Conservation (phyloP, 2,113 vertebrate species). For the Cyphomyrus plagiostoma region DNA sequence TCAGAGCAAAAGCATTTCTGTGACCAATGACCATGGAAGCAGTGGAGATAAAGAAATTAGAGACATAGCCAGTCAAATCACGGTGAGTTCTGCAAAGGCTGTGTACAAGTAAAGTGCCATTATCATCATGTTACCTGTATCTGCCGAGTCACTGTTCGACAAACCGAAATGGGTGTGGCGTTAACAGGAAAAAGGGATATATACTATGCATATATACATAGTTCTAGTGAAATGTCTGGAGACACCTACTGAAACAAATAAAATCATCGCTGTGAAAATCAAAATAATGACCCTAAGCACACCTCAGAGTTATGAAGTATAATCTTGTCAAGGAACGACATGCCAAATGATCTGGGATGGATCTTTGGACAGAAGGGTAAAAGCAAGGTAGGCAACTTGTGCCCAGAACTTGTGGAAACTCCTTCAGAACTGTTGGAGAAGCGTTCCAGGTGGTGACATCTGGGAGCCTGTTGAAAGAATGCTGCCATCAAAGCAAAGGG, state of each 20-base stretch:
- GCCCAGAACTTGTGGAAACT: background rate
- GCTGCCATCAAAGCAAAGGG: background rate
- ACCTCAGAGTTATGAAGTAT: background rate
- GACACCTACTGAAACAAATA: background rate
- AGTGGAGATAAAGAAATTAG: conserved; percentile 49
- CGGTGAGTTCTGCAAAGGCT: conserved; percentile 45
- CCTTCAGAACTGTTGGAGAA: background rate
- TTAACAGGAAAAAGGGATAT: background rate
- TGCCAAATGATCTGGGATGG: background rate
- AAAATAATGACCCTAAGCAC: background rate
- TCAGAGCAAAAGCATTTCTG: conserved; percentile 41
- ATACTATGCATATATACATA: background rate
- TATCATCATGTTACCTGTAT: background rate
- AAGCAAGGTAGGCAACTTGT: background rate
- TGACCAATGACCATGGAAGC: conserved; percentile 24
- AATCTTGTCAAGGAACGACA: background rate
- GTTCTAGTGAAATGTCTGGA: background rate
- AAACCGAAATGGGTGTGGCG: background rate
- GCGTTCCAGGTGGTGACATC: background rate
- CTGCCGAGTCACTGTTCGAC: background rate
- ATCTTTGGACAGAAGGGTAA: background rate
- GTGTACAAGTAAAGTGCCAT: too few species aligned
- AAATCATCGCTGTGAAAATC: background rate
- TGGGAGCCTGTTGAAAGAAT: background rate
- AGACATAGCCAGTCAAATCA: conserved; percentile 63